Conservation (phyloP, 2,888 invertebrate genomes). For the Leptopterna dolabrata region DNA sequence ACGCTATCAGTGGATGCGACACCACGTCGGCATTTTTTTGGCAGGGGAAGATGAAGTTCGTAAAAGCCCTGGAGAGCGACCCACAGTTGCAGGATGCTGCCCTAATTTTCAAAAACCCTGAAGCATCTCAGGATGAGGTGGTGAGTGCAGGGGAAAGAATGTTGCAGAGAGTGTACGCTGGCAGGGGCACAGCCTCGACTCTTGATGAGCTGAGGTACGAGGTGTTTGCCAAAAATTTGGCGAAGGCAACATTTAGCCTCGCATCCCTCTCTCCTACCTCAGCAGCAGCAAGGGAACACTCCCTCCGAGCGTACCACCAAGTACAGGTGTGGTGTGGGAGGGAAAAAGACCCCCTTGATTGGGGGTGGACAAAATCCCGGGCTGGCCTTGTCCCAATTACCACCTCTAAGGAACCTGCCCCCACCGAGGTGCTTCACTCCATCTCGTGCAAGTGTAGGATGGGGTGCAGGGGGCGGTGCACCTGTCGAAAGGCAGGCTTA, state of each 20-base stretch:
- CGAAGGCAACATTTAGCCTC: neutral
- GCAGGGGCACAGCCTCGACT: neutral
- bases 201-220: neutral
- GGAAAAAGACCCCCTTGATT: neutral
- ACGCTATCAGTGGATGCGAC: constrained; percentile 16
- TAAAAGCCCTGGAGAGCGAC: neutral
- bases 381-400: neutral
- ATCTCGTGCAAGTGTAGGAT: neutral
- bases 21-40: neutral
- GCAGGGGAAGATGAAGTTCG: neutral
- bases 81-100: neutral
- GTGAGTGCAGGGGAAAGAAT: too few species aligned
- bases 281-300: neutral
- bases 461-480: constrained; percentile 10
- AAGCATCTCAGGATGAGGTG: too few species aligned
- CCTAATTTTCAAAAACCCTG: neutral
- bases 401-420: neutral
- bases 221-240: neutral
- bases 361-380: neutral
- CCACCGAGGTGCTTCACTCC: neutral
- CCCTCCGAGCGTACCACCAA: too few species aligned
- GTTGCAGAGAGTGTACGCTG: too few species aligned
- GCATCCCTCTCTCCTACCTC: neutral
- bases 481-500: neutral
- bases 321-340: neutral